phyloP scores from a whole-genome alignment of 1,140 invertebrate genomes.

The Drosophila gunungcola region DNA sequence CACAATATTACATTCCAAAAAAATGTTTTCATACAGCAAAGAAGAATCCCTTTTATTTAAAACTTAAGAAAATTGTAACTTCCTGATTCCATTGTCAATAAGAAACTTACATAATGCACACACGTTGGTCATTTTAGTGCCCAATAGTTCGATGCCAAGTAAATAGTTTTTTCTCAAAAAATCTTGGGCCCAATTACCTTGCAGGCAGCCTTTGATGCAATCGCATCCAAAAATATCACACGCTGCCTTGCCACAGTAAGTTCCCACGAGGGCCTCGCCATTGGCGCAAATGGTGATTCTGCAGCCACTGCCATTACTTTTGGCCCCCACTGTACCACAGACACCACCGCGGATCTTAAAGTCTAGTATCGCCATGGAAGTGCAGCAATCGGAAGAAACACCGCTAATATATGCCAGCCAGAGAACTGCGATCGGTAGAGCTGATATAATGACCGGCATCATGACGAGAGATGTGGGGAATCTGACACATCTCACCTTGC shows the following conservation, averaged over 20 bases:
- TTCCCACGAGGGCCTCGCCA: conserved; percentile 18
- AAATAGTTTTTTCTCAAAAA: not conserved
- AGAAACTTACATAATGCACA: not conserved
- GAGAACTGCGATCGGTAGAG: not conserved
- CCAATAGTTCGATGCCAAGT: not conserved
- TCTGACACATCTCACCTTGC: too few relatives aligned
- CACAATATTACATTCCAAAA: conserved; percentile 20
- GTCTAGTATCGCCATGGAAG: not conserved
- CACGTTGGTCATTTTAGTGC: not conserved
- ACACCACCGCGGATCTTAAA: not conserved
- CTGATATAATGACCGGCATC: not conserved
- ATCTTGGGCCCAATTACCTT: not conserved
- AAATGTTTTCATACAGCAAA: conserved; percentile 2
- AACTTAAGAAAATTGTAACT: too few relatives aligned
- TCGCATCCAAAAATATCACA: conserved; percentile 15
- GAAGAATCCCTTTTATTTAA: not conserved
- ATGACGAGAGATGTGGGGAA: not conserved
- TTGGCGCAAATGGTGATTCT: conserved; percentile 19
- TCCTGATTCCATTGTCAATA: too few relatives aligned
- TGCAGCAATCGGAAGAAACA: not conserved
- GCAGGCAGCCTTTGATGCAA: conserved; percentile 12
- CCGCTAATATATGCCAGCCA: not conserved
- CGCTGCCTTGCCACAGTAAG: conserved; percentile 7
- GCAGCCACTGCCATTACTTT: not conserved
- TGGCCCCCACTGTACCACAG: conserved; percentile 19